phyloP scores from a whole-genome alignment of 1,140 invertebrate genomes.

The Coptotermes formosanus region DNA sequence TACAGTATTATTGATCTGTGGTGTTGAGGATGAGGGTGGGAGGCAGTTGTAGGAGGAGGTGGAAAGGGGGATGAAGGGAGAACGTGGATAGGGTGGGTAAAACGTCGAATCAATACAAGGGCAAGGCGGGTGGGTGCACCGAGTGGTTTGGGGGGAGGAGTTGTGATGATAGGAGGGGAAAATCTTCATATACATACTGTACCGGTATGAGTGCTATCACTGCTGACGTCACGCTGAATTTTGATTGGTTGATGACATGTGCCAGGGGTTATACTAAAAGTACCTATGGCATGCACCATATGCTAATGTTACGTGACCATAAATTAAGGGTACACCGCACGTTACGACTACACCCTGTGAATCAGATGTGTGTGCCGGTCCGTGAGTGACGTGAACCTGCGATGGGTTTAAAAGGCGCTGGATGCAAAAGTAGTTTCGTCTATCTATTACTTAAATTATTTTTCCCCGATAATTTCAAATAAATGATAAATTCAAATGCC shows the following conservation, averaged over 20 bases:
- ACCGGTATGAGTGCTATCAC: not conserved
- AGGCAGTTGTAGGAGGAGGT: constrained; percentile 5
- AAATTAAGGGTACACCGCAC: not conserved
- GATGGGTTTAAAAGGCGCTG: too few relatives aligned
- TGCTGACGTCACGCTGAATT: constrained; percentile 2
- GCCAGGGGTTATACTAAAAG: not conserved
- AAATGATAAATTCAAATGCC: too few relatives aligned
- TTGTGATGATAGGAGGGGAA: not conserved
- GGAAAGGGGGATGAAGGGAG: not conserved
- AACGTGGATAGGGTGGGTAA: not conserved
- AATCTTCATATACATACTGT: constrained; percentile 13
- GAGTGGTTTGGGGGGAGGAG: not conserved
- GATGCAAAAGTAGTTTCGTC: too few relatives aligned
- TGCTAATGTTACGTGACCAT: not conserved
- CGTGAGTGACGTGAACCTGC: too few relatives aligned
- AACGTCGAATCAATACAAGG: constrained; percentile 32
- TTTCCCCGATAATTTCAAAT: too few relatives aligned
- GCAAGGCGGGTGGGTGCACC: constrained; percentile 14
- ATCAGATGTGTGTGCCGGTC: too few relatives aligned
- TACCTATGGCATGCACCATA: not conserved
- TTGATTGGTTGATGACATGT: too few relatives aligned
- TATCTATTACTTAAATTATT: too few relatives aligned
- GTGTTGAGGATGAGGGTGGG: constrained; percentile 27
- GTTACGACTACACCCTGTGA: not conserved
- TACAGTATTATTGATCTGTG: constrained; percentile 35